These are phyloP conservation scores for Pteria penguin DNA, from an alignment of 2,888 invertebrate genomes.

Conservation along the genomic window DNA sequence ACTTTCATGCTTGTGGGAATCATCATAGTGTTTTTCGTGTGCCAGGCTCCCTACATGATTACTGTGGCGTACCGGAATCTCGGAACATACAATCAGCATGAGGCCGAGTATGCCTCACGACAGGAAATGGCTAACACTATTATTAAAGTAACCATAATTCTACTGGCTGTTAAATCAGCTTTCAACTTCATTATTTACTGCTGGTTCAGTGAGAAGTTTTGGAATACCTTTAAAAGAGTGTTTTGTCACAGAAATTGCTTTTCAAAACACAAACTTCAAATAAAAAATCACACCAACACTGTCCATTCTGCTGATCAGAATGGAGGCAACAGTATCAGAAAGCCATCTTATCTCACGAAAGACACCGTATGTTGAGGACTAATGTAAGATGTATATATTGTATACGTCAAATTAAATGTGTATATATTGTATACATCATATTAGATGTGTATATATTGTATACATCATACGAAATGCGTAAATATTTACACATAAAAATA, in stretches of 20 bases:
- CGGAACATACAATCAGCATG: background rate
- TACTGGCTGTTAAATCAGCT: conserved; percentile 74
- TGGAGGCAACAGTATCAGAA: conserved; percentile 29
- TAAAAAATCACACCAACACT: conserved; percentile 35
- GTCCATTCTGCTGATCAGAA: conserved; percentile 40
- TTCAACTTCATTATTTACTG: conserved; percentile 78
- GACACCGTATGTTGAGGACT: conserved; percentile 35
- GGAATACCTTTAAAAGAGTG: conserved; percentile 75
- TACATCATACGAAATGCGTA: no score
- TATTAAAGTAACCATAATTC: conserved; percentile 47
- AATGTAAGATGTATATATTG: no score
- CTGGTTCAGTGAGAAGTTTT: conserved; percentile 79
- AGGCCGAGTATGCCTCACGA: background rate
- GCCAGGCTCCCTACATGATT: conserved; percentile 74
- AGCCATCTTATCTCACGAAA: conserved; percentile 38
- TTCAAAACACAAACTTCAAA: conserved; percentile 6
- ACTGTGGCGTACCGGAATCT: conserved; percentile 25
- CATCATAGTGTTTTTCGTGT: conserved; percentile 76
- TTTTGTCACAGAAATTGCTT: conserved; percentile 69
- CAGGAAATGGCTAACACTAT: conserved; percentile 43
- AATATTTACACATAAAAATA: no score
- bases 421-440: no score
- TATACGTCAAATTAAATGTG: no score
- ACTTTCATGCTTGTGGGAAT: conserved; percentile 77
- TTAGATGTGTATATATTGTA: no score